A percentile compares a stretch with the other conserved stretches of the same genome.
Conservation (phyloP, 2,113 vertebrate species). For the Epinephelus moara region DNA sequence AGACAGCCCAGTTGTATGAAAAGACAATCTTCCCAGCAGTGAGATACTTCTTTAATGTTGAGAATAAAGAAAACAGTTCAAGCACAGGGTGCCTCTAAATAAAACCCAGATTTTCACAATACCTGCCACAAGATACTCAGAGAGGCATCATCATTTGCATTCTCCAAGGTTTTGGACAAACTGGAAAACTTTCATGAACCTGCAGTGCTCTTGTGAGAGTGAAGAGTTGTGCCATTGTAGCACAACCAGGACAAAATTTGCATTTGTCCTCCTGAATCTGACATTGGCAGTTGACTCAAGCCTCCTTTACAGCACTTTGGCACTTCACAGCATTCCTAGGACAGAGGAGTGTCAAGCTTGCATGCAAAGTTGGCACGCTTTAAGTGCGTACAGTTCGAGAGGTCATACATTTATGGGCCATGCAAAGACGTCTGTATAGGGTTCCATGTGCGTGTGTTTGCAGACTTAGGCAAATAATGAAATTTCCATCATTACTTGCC, state of each 20-base stretch:
- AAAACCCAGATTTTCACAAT: not conserved
- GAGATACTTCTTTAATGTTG: not conserved
- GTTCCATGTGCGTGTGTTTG: not conserved
- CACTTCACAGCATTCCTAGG: not conserved
- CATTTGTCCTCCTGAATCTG: slow-evolving; percentile 8
- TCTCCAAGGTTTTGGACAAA: not conserved
- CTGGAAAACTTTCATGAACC: not conserved
- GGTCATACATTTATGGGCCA: not conserved
- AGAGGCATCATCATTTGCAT: not conserved
- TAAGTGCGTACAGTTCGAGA: not conserved
- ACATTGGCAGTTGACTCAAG: not conserved
- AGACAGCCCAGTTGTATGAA: too few species aligned
- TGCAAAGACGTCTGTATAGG: not conserved
- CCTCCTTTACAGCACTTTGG: not conserved
- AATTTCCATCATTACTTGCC: not conserved
- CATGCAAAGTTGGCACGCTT: not conserved
- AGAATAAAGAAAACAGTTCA: not conserved
- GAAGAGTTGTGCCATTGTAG: not conserved
- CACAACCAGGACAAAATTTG: not conserved
- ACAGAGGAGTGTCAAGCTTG: slow-evolving; percentile 4
- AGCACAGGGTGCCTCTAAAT: not conserved
- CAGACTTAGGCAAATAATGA: not conserved
- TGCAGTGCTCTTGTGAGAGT: not conserved
- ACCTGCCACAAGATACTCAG: not conserved
- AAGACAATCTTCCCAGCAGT: too few species aligned